These are phyloP conservation scores for Salvelinus alpinus DNA, from an alignment of 2,113 vertebrate species.

Conservation along the genomic window DNA sequence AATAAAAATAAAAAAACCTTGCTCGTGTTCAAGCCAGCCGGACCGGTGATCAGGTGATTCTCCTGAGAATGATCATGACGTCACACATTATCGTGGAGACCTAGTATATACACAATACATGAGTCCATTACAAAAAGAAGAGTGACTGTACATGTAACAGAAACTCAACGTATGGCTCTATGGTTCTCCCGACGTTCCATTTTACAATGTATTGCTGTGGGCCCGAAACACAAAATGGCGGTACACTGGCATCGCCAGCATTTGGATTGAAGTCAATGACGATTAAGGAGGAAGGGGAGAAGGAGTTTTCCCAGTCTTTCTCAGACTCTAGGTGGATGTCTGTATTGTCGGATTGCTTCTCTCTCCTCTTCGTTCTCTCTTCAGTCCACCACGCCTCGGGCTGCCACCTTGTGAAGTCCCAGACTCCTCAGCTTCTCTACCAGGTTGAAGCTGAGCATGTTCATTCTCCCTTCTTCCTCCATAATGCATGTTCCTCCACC, in stretches of 20 bases:
- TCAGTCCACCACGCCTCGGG: slow-evolving; percentile 58
- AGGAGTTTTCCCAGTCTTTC: not conserved
- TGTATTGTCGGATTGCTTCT: not conserved
- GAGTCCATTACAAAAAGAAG: not conserved
- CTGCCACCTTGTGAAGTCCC: slow-evolving; percentile 79
- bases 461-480: slow-evolving; percentile 24
- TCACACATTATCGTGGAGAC: too few species aligned
- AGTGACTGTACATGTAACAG: too few species aligned
- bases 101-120: too few species aligned
- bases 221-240: slow-evolving; percentile 28
- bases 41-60: too few species aligned
- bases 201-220: slow-evolving; percentile 39
- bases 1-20: too few species aligned
- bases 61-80: too few species aligned
- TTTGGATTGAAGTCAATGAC: slow-evolving; percentile 36
- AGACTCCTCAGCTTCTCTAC: slow-evolving; percentile 79
- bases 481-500: not conserved
- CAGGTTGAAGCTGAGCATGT: slow-evolving; percentile 79
- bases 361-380: not conserved
- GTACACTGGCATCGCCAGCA: slow-evolving; percentile 16
- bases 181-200: slow-evolving; percentile 39
- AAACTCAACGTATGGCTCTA: slow-evolving; percentile 42
- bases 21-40: too few species aligned
- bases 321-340: slow-evolving; percentile 24
- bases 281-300: slow-evolving; percentile 16